Percentiles rank a stretch among this genome's conserved stretches.
phyloP scores from a whole-genome alignment of 2,888 invertebrate species.

The Dicycla oo region DNA sequence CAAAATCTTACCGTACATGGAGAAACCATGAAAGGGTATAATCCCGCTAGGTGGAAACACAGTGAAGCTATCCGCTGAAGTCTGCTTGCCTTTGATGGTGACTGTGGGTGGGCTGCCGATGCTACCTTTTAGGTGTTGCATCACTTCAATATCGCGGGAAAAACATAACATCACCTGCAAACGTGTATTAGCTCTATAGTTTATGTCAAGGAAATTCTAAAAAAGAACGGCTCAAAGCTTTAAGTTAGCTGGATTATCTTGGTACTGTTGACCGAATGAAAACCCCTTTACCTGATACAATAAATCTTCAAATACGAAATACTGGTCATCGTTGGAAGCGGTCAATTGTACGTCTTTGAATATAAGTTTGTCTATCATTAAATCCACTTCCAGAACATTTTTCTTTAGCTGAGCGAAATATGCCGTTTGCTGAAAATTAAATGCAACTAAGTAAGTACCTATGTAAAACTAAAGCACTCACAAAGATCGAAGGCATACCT shows the following conservation, averaged over 20 bases:
- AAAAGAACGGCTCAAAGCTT: too few relatives aligned
- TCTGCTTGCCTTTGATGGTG: slow-evolving; percentile 93
- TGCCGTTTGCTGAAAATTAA: slow-evolving; percentile 91
- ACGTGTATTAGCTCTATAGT: not conserved
- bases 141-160: slow-evolving; percentile 96
- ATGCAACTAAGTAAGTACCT: not conserved
- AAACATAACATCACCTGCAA: slow-evolving; percentile 95
- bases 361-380: slow-evolving; percentile 98
- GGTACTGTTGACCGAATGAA: not conserved
- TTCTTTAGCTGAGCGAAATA: slow-evolving; percentile 95
- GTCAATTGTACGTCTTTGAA: slow-evolving; percentile 99
- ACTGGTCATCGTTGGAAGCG: slow-evolving; percentile 99
- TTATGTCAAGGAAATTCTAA: not conserved
- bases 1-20: slow-evolving; percentile 96
- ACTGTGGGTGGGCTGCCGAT: slow-evolving; percentile 93
- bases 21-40: slow-evolving; percentile 99
- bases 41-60: slow-evolving; percentile 98
- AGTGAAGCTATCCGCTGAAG: slow-evolving; percentile 92
- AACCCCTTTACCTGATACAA: slow-evolving; percentile 94
- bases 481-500: not conserved
- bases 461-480: not conserved
- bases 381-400: slow-evolving; percentile 96
- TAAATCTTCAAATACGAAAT: slow-evolving; percentile 99
- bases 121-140: slow-evolving; percentile 92
- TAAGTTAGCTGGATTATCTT: not conserved